Evolutionary conservation across 2,888 invertebrate genomes (phyloP).

Genomic region (Melolontha melolontha): DNA sequence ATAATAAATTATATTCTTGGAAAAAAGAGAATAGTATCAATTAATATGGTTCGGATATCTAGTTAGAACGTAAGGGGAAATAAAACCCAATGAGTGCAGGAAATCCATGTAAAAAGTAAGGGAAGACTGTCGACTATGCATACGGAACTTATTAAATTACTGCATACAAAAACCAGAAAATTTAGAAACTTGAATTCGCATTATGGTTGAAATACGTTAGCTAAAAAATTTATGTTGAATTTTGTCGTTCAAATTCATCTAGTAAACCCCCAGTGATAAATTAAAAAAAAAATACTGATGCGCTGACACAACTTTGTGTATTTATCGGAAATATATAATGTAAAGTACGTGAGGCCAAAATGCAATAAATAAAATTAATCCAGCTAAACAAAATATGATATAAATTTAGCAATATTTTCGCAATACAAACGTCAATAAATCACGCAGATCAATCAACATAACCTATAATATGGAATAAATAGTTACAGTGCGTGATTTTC

Average conservation of each 20-base stretch:
- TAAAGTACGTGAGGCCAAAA: slow-evolving; percentile 53
- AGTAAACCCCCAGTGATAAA: slow-evolving; percentile 38
- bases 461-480: slow-evolving; percentile 60
- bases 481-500: slow-evolving; percentile 52
- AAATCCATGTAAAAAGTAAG: no score
- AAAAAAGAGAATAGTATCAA: no score
- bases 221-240: slow-evolving; percentile 21
- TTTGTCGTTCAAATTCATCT: slow-evolving; percentile 30
- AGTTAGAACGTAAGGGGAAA: no score
- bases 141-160: no score
- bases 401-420: slow-evolving; percentile 46
- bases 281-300: slow-evolving; percentile 35
- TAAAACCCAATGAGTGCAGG: no score
- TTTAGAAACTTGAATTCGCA: no score
- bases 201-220: not conserved
- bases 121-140: no score
- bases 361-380: slow-evolving; percentile 57
- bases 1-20: no score
- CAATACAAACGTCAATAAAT: slow-evolving; percentile 48
- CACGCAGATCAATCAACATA: slow-evolving; percentile 58
- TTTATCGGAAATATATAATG: slow-evolving; percentile 56
- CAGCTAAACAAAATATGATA: slow-evolving; percentile 48
- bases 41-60: no score
- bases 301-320: slow-evolving; percentile 39
- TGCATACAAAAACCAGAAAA: no score